Evolutionary conservation across 1,140 invertebrate species (phyloP), one percentile per base, ranked within the genome.

Genomic region (Cylas formicarius): DNA sequence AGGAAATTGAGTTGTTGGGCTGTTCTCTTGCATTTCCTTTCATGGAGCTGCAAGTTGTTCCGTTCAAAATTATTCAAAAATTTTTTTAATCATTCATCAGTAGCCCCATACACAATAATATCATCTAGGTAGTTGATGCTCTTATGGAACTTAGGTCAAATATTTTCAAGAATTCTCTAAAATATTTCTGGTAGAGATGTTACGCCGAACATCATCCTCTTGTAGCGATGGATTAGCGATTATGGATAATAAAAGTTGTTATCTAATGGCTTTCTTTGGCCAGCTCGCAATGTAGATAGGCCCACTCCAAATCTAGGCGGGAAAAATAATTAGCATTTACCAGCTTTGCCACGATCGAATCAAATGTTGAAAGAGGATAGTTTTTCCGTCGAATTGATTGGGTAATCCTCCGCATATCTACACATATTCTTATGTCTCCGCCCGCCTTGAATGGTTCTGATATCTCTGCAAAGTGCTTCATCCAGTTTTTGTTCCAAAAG

Each of bases 201-300:
- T 9, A 54, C 40, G 13, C 52, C 44, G 49, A 50, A 53, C 56
- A 62, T 61, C 14, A 68, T 37, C 20, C 64, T 37, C 36, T 62
- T 66, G 47, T 66, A 69, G 31, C 57, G 31, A 53, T 53, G 66
- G 22, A 63, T 36, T 10, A n/a, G n/a, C 65, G 65, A 41, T 55
- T 54, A 23, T 57, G 48, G 14, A 55, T 60, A 17, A 56, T 56
- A 50, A 67, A 66, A 19, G 63, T 62, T n/a, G 66, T 68, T 26
- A 67, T 63, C 26, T 57, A 34, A 11, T 59, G 37, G 18, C 52
- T 55, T 16, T 63, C 41, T 29, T 33, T 32, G 19, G 37, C 23
- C 10, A 55, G 28, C 32, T 36, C 27, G 26, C 49, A 13, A 34
- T 50, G 50, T 21, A 50, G 46, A 20, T 42, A 50, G n/a, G 35